Evolutionary conservation across 2,888 invertebrate species (phyloP).

Genomic region (Ophraella communa): DNA sequence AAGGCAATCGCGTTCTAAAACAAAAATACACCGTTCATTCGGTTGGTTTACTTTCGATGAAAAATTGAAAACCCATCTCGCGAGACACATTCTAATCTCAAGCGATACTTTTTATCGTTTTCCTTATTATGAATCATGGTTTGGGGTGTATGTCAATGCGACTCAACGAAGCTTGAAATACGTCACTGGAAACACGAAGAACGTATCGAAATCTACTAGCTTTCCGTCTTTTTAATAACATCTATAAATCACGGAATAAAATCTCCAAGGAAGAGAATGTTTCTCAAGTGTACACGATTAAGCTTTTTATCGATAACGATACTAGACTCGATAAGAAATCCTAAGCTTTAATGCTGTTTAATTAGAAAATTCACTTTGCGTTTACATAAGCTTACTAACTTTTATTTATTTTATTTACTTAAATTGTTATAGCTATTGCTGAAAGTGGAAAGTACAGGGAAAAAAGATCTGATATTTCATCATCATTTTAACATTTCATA

Average conservation of each 20-base stretch:
- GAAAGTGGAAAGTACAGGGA: too few species aligned
- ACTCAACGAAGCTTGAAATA: conserved; percentile 25
- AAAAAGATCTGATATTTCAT: too few species aligned
- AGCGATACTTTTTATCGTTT: conserved; percentile 25
- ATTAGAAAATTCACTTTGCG: not conserved
- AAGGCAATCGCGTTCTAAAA: not conserved
- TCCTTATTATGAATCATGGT: conserved; percentile 21
- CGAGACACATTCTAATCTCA: conserved; percentile 27
- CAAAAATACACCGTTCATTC: not conserved
- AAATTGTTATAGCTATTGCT: too few species aligned
- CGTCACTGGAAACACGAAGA: conserved; percentile 23
- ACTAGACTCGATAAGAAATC: not conserved
- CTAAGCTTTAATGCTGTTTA: not conserved
- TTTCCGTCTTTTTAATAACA: conserved; percentile 16
- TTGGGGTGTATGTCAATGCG: conserved; percentile 21
- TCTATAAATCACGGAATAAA: conserved; percentile 17
- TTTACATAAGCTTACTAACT: too few species aligned
- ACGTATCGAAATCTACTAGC: conserved; percentile 14
- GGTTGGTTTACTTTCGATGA: conserved; percentile 9
- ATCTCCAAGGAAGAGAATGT: not conserved
- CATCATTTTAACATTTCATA: too few species aligned
- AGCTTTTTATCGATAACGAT: not conserved
- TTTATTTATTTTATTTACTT: too few species aligned
- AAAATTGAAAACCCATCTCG: conserved; percentile 28
- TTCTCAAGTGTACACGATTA: not conserved